Base-by-base conservation (phyloP, 2,113 vertebrate genomes). In the Etheostoma spectabile region DNA sequence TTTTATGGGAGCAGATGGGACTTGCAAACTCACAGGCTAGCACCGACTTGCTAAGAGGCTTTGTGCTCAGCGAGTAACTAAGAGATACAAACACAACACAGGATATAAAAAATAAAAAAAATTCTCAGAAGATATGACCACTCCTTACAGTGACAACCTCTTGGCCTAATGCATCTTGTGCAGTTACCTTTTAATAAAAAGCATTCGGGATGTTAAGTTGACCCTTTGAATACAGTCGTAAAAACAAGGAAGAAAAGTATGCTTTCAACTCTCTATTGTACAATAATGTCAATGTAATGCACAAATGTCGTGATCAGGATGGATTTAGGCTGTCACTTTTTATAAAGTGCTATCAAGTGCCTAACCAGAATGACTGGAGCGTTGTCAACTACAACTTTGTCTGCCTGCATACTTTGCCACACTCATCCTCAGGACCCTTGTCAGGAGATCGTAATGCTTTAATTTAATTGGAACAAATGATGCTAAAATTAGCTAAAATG, bases 71-170 rank as follows among this genome's bases (percentile, higher is more conserved):
- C 0, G 4, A 75, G 76, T 70, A 76, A 85, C 79, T 35, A 80
- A 63, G 73, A 85, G 33, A 84, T 60, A 79, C 6, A 24, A 82
- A 86, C 45, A 79, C 30, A 88, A 76, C 52, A 84, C 3, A 24
- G 12, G 52, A 16, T 66, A 15, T 66, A 38, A 59, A 71, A n/a
- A n/a, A n/a, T n/a, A n/a, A n/a, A n/a, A n/a, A n/a, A n/a, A n/a
- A n/a, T 46, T 3, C 27, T 7, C 19, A 18, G 21, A 70, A 67
- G 16, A 56, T 48, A 61, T 66, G 22, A 61, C 13, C 65, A 57
- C 59, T 74, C 24, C 15, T 61, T 64, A 11, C 12, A 80, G n/a
- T 42, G 64, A 77, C 62, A 77, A 51, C 27, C 11, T 74, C 22
- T 76, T 46, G 57, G 52, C 33, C 42, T 16, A 16, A 8, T 35